Conservation (phyloP, 35 echinoderm and acorn worm genomes). For the Heliocidaris tuberculata region DNA sequence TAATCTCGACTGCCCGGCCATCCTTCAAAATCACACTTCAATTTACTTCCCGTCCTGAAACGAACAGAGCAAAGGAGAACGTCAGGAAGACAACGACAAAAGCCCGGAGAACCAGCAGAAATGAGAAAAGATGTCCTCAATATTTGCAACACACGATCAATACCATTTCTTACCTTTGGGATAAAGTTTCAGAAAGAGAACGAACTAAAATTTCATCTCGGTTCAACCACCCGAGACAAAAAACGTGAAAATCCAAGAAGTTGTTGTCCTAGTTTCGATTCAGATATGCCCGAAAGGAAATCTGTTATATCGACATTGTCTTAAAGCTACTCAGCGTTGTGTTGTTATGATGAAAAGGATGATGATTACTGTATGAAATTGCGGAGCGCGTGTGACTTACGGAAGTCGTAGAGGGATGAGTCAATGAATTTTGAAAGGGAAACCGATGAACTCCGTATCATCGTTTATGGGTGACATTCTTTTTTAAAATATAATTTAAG, state of each 20-base stretch:
- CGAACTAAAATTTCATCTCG: neutral
- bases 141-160: neutral
- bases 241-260: neutral
- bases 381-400: neutral
- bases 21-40: neutral
- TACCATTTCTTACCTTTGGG: slow-evolving; percentile 10
- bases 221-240: neutral
- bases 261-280: neutral
- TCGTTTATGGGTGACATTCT: neutral
- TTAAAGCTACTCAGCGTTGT: neutral
- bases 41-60: neutral
- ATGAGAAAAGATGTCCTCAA: neutral
- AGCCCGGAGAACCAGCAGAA: neutral
- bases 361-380: neutral
- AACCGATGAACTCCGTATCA: neutral
- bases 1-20: neutral
- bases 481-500: no score
- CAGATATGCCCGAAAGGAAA: neutral
- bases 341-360: neutral
- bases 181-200: neutral
- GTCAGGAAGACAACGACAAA: neutral
- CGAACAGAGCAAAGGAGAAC: neutral
- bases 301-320: neutral
- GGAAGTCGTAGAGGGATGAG: neutral
- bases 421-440: neutral